A percentile compares a stretch with the other conserved stretches of the same genome.
phyloP scores from a whole-genome alignment of 2,797 vertebrate genomes.

The Lycodopsis pacificus region DNA sequence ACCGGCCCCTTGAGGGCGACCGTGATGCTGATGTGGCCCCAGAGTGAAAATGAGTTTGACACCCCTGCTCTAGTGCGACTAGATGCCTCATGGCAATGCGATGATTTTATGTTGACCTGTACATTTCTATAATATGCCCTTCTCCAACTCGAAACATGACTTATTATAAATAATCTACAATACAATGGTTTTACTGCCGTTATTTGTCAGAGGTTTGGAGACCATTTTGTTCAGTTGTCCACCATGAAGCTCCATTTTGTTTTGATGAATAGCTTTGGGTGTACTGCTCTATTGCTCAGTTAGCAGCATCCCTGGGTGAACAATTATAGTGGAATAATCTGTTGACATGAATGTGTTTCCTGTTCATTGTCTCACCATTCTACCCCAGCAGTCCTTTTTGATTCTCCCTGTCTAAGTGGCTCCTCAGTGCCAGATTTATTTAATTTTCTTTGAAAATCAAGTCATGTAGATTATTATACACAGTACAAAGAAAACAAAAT shows the following conservation, averaged over 20 bases:
- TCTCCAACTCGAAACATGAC: neutral
- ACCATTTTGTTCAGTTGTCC: slow-evolving; percentile 38
- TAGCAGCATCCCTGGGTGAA: slow-evolving; percentile 64
- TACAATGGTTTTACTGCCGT: neutral
- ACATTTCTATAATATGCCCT: neutral
- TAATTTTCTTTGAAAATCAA: slow-evolving; percentile 81
- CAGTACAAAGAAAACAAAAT: slow-evolving; percentile 87
- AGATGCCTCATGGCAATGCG: neutral
- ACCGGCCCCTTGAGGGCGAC: too few relatives aligned
- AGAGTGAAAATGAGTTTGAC: too few relatives aligned
- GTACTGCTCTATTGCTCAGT: slow-evolving; percentile 51
- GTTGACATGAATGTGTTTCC: slow-evolving; percentile 77
- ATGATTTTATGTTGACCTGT: neutral
- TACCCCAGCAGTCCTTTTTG: slow-evolving; percentile 64
- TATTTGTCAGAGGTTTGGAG: slow-evolving; percentile 20
- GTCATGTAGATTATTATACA: slow-evolving; percentile 83
- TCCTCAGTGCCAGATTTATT: slow-evolving; percentile 68
- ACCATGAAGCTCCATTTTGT: slow-evolving; percentile 43
- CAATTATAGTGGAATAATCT: slow-evolving; percentile 72
- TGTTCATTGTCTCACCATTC: slow-evolving; percentile 73
- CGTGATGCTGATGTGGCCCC: too few relatives aligned
- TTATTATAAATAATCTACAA: neutral
- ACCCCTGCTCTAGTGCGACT: neutral
- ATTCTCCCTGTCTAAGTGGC: slow-evolving; percentile 65
- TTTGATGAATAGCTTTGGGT: slow-evolving; percentile 53